Evolutionary conservation across 2,888 invertebrate species (phyloP).

Genomic region (Leucania comma): DNA sequence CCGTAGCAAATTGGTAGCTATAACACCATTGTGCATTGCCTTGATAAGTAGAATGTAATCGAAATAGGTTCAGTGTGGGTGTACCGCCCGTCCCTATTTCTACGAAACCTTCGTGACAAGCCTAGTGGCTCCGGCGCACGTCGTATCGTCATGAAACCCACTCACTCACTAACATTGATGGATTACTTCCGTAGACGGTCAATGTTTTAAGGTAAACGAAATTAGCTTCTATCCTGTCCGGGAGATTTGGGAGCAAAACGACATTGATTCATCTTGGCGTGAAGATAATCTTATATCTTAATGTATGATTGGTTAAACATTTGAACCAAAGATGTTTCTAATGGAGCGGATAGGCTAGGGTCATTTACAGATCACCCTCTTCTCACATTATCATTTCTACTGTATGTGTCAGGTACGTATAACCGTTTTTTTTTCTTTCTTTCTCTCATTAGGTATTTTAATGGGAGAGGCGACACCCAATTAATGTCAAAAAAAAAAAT

Average conservation of each 20-base stretch:
- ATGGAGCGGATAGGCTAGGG: too few species aligned
- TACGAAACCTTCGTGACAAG: slow-evolving; percentile 3
- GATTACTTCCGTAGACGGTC: slow-evolving; percentile 43
- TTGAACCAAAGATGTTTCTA: too few species aligned
- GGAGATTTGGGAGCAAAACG: neutral
- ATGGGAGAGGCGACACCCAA: too few species aligned
- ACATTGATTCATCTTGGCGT: neutral
- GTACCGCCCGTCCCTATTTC: slow-evolving; percentile 5
- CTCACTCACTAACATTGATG: slow-evolving; percentile 38
- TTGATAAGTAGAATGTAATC: neutral
- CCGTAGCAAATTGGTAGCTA: too few species aligned
- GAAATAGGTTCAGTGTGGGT: neutral
- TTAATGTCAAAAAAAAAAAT: too few species aligned
- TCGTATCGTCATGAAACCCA: slow-evolving; percentile 24
- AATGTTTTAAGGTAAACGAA: slow-evolving; percentile 25
- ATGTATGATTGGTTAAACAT: neutral
- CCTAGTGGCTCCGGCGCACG: neutral
- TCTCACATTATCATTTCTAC: too few species aligned
- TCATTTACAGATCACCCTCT: too few species aligned
- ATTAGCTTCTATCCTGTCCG: neutral
- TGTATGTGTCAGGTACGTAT: too few species aligned
- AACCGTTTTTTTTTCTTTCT: too few species aligned
- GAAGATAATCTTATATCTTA: neutral
- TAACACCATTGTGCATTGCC: neutral
- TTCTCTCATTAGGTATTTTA: too few species aligned